These are phyloP conservation scores for Sebastes hopkinsi DNA, from an alignment of 2,797 vertebrate genomes.

Conservation along the genomic window DNA sequence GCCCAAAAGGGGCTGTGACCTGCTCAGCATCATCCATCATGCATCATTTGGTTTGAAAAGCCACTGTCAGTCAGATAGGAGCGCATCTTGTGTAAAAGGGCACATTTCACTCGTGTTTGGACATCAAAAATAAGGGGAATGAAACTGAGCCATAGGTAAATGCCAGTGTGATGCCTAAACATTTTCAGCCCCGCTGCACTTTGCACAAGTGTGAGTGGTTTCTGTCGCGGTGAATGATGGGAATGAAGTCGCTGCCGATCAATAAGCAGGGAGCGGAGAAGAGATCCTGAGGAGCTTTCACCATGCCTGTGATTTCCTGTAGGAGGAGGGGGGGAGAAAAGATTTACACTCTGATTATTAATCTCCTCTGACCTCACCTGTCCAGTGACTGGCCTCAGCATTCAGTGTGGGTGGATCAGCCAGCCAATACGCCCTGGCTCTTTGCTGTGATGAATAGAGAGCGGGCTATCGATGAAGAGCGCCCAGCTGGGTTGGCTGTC, in stretches of 20 bases:
- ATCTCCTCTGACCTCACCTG: constrained; percentile 61
- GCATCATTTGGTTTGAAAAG: constrained; percentile 15
- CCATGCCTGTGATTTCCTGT: constrained; percentile 49
- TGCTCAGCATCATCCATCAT: constrained; percentile 24
- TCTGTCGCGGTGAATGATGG: constrained; percentile 56
- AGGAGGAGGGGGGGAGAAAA: not conserved
- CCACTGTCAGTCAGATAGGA: constrained; percentile 6
- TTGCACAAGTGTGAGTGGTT: constrained; percentile 19
- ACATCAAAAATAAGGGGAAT: not conserved
- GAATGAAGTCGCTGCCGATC: constrained; percentile 55
- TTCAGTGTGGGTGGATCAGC: constrained; percentile 48
- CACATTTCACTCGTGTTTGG: not conserved
- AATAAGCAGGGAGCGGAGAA: constrained; percentile 46
- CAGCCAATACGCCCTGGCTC: constrained; percentile 13
- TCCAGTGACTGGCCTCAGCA: constrained; percentile 16
- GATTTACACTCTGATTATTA: constrained; percentile 67
- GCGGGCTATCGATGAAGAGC: constrained; percentile 51
- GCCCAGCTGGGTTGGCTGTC: constrained; percentile 51
- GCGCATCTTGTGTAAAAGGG: not conserved
- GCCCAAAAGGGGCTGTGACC: constrained; percentile 4
- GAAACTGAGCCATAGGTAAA: constrained; percentile 24
- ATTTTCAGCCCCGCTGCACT: constrained; percentile 15
- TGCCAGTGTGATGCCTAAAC: not conserved
- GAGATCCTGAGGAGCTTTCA: constrained; percentile 46
- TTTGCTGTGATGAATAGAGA: constrained; percentile 56